Evolutionary conservation across 1,140 invertebrate species (phyloP).

Genomic region (Fopius arisanus): DNA sequence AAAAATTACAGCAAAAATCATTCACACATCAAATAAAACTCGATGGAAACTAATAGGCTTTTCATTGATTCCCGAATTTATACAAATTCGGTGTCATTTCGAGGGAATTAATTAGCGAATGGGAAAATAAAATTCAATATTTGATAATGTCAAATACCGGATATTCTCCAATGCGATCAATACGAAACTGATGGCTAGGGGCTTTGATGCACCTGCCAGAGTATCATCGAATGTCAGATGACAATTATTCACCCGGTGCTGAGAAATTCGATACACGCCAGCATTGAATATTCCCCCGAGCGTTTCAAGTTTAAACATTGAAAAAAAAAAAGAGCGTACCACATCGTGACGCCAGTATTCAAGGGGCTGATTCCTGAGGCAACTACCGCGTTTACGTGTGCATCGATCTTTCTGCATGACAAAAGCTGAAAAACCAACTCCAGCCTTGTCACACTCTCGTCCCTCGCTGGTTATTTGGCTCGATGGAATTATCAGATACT

Average conservation of each 20-base stretch:
- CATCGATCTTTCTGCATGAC: constrained; percentile 62
- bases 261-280: not conserved
- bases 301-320: not conserved
- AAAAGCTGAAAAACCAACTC: constrained; percentile 65
- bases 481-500: constrained; percentile 59
- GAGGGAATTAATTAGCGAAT: no score
- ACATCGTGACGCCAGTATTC: constrained; percentile 61
- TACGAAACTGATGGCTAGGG: no score
- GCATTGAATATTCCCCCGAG: not conserved
- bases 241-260: not conserved
- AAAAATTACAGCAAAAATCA: no score
- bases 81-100: no score
- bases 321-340: constrained; percentile 35
- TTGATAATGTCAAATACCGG: no score
- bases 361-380: constrained; percentile 63
- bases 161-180: no score
- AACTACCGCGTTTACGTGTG: constrained; percentile 52
- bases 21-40: no score
- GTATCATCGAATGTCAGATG: not conserved
- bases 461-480: constrained; percentile 56
- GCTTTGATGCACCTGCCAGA: not conserved
- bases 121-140: no score
- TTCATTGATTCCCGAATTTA: no score
- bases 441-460: constrained; percentile 61
- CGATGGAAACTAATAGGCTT: no score